These are phyloP conservation scores for Wasmannia auropunctata DNA, from an alignment of 1,140 invertebrate genomes.

Conservation along the genomic window DNA sequence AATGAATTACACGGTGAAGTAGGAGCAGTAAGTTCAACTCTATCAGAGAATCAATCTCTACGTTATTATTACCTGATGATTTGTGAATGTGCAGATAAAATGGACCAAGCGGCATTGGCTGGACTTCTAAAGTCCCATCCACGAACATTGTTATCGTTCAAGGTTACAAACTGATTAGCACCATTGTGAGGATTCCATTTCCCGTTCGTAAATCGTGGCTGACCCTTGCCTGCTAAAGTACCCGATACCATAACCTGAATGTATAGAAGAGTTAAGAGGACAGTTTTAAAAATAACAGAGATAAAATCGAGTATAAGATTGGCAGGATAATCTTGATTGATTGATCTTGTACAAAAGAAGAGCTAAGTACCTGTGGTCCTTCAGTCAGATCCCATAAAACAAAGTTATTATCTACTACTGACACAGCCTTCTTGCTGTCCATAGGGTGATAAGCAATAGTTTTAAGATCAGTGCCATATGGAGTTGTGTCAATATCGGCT, in stretches of 20 bases:
- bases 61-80: constrained; percentile 87
- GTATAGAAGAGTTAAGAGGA: neutral
- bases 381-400: constrained; percentile 85
- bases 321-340: neutral
- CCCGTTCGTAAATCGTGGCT: constrained; percentile 92
- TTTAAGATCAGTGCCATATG: constrained; percentile 90
- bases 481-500: constrained; percentile 85
- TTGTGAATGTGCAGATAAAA: constrained; percentile 95
- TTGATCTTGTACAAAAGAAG: neutral
- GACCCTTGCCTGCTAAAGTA: constrained; percentile 88
- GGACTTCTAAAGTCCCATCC: constrained; percentile 94
- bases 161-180: constrained; percentile 92
- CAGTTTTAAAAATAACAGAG: neutral
- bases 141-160: constrained; percentile 93
- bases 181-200: constrained; percentile 98
- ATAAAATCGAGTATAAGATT: constrained; percentile 12
- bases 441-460: constrained; percentile 94
- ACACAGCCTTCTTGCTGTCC: constrained; percentile 89
- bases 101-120: constrained; percentile 91
- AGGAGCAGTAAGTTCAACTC: neutral
- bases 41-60: neutral
- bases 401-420: constrained; percentile 90
- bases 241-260: constrained; percentile 81
- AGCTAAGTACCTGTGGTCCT: constrained; percentile 83
- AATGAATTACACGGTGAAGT: constrained; percentile 22